A percentile compares a stretch with the other conserved stretches of the same genome.
Conservation (phyloP, 2,113 vertebrate species). For the Channa maculata region DNA sequence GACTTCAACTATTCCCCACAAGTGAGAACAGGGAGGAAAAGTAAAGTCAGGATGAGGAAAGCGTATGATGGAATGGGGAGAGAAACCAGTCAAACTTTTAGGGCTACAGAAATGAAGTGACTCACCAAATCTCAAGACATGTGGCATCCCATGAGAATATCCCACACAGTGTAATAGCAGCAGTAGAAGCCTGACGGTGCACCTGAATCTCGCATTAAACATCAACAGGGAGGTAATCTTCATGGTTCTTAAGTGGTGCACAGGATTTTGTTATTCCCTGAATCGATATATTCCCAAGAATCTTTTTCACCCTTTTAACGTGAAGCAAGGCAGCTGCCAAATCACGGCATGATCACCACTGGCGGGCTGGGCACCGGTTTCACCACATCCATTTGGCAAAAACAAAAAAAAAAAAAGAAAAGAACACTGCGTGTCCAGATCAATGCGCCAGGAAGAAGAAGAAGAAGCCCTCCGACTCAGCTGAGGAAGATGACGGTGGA, state of each 20-base stretch:
- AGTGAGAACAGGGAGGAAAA: not conserved
- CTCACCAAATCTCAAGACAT: constrained; percentile 99
- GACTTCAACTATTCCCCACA: constrained; percentile 12
- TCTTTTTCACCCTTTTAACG: constrained; percentile 57
- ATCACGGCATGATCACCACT: constrained; percentile 95
- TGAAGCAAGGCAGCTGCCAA: constrained; percentile 81
- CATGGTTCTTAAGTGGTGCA: constrained; percentile 89
- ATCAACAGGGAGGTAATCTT: constrained; percentile 90
- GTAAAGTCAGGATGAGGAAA: constrained; percentile 29
- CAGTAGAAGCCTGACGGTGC: constrained; percentile 88
- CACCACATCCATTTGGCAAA: constrained; percentile 87
- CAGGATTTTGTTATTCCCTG: constrained; percentile 85
- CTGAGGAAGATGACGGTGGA: constrained; percentile 79
- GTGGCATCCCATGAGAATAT: constrained; percentile 95
- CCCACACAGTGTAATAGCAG: constrained; percentile 92
- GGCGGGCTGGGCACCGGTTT: constrained; percentile 81
- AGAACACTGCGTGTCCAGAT: constrained; percentile 88
- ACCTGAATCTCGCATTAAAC: constrained; percentile 90
- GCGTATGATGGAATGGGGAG: constrained; percentile 3
- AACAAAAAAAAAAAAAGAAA: constrained; percentile 25
- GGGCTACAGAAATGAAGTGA: constrained; percentile 14
- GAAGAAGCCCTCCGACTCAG: constrained; percentile 91
- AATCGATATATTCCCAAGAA: constrained; percentile 87
- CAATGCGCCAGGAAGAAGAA: constrained; percentile 94
- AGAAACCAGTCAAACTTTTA: constrained; percentile 46